phyloP scores from a whole-genome alignment of 2,888 invertebrate genomes.

The Brassicogethes aeneus region DNA sequence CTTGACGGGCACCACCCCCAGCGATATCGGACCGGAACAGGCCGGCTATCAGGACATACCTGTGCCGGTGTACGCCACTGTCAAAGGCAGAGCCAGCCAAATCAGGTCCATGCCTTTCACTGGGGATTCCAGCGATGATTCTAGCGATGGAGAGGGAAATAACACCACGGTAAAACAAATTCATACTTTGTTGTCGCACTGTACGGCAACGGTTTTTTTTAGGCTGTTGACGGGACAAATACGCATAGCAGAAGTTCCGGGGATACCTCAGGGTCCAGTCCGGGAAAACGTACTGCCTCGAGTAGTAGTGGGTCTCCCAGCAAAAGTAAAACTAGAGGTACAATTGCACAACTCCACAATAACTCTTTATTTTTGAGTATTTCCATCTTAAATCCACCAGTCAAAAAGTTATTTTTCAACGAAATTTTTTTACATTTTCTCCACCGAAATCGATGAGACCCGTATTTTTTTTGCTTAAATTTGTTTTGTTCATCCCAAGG shows the following conservation, averaged over 20 bases:
- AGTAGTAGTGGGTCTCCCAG: slow-evolving; percentile 73
- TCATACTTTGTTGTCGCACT: slow-evolving; percentile 6
- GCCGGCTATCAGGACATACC: slow-evolving; percentile 85
- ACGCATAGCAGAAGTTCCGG: slow-evolving; percentile 82
- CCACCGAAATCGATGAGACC: too few relatives aligned
- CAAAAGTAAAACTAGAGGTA: slow-evolving; percentile 75
- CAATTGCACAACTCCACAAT: too few relatives aligned
- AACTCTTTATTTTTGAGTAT: not conserved
- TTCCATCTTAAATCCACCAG: too few relatives aligned
- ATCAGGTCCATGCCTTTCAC: slow-evolving; percentile 93
- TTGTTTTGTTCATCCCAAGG: not conserved
- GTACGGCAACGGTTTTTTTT: slow-evolving; percentile 5
- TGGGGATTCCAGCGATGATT: slow-evolving; percentile 90
- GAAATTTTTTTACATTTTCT: slow-evolving; percentile 5
- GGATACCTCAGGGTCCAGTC: slow-evolving; percentile 76
- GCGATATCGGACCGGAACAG: slow-evolving; percentile 38
- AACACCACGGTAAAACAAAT: slow-evolving; percentile 36
- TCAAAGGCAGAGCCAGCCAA: slow-evolving; percentile 93
- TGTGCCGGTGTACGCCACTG: slow-evolving; percentile 92
- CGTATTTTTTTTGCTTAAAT: too few relatives aligned
- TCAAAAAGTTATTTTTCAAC: not conserved
- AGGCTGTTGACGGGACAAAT: slow-evolving; percentile 39
- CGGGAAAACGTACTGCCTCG: slow-evolving; percentile 58
- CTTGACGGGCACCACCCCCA: slow-evolving; percentile 38
- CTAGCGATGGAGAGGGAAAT: slow-evolving; percentile 79